phyloP scores from a whole-genome alignment of 2,113 vertebrate genomes.

The Lagopus muta region DNA sequence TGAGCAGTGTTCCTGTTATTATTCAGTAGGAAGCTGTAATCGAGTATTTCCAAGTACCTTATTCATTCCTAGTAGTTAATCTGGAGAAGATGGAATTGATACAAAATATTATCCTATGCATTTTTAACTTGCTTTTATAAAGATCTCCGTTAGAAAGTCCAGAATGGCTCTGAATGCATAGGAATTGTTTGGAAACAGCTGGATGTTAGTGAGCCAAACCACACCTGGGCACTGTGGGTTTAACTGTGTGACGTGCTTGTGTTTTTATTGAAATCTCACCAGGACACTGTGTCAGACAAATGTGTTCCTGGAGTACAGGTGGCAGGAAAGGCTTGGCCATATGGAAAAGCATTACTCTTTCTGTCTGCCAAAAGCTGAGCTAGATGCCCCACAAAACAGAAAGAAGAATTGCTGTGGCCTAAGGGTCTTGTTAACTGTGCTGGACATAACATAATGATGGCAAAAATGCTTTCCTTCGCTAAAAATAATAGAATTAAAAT shows the following conservation, averaged over 20 bases:
- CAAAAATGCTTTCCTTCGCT: not conserved
- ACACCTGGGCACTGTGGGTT: not conserved
- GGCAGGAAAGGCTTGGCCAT: slow-evolving; percentile 36
- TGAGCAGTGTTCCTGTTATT: not conserved
- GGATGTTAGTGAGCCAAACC: not conserved
- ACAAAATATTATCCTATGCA: not conserved
- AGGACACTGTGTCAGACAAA: slow-evolving; percentile 44
- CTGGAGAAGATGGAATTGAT: fast-evolving
- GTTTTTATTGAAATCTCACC: slow-evolving; percentile 22
- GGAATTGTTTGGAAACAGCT: slow-evolving; percentile 17
- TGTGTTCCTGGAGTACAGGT: not conserved
- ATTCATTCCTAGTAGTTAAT: not conserved
- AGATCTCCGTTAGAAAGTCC: not conserved
- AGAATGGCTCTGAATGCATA: not conserved
- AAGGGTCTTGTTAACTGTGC: not conserved
- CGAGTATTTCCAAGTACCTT: not conserved
- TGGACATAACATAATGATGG: not conserved
- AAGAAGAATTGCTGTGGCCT: not conserved
- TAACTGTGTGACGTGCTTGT: not conserved
- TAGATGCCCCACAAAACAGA: slow-evolving; percentile 17
- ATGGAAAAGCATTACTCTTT: slow-evolving; percentile 4
- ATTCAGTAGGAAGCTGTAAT: not conserved
- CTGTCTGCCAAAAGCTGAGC: slow-evolving; percentile 19
- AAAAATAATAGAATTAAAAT: not conserved
- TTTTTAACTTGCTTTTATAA: not conserved